Evolutionary conservation across 2,888 invertebrate genomes (phyloP), one percentile per base, ranked within the genome.

Genomic region (Lasioglossum vierecki): DNA sequence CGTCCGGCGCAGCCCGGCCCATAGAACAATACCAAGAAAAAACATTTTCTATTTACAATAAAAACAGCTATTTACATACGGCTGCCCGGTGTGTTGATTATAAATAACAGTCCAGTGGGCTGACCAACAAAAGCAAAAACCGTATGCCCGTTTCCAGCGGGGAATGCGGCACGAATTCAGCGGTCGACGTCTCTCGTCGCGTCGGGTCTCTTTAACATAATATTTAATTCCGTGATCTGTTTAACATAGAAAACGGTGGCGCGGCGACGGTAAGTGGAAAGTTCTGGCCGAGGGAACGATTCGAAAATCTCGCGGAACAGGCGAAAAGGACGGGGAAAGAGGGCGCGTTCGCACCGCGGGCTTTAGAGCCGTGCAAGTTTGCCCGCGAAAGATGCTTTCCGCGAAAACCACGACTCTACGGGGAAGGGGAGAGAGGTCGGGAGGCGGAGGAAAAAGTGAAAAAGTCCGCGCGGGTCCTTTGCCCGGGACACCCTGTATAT

Each of bases 401-500:
- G 77, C 68, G 49, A 76, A 63, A 76, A 60, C 76, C 71, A 46
- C 63, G 35, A 3, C 3, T n/a, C 8, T 9, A 3, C 9, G 22
- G 53, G 22, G n/a, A 22, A 0, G 53, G 22, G 9, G 22, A 4
- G 9, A 4, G 53, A 22, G 1, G 9, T 0, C 0, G 49, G 8
- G 22, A 35, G 22, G 5, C 0, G n/a, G 41, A 26, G 60, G 60
- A 15, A 60, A 26, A 26, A 60, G 26, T 60, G 60, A 82, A 71
- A 41, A n/a, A 63, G 44, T 15, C 68, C 35, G 11, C 3, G 60
- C 26, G 13, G 26, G 35, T 13, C 41, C 39, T 57, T 73, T 39
- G 76, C 57, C 30, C 73, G 74, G 83, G 83, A 84, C 83, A 84
- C 73, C 78, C 73, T 83, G 83, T 84, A 84, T 74, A 84, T 84